Base-by-base conservation (phyloP, 2,888 invertebrate species). In the Cyclophora punctaria region DNA sequence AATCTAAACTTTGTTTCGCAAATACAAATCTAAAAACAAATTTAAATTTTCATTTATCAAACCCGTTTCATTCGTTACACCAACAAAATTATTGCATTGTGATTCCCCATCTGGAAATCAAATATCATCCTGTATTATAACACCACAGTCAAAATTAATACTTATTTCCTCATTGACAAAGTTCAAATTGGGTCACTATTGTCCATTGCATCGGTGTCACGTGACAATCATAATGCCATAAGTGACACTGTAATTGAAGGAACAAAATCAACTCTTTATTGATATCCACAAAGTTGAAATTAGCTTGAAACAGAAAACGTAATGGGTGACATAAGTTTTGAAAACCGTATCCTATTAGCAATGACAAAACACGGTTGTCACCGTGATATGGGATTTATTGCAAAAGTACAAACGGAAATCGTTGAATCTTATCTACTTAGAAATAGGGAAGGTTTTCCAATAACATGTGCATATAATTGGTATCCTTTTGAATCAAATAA, bases 331-430 rank as follows among this genome's bases (percentile, higher is more conserved):
- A 75, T 73, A 76, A 62, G 73, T 74, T 79, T 76, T 70, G 71
- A 78, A 73, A 78, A 70, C 75, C 75, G 76, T 74, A 67, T 73
- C 78, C 80, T 80, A 83, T 81, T 83, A 82, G 73, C 77, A 78
- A 62, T 79, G 80, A 80, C 80, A 83, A 75, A 80, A 78, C 79
- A 83, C 80, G 84, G 78, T 75, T 84, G 84, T 83, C 82, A 82
- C 62, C 75, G 65, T 79, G 80, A 83, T 78, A 62, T 57, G 63
- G 72, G 77, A 83, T 84, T 83, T 85, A 85, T 83, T 73, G 57
- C 49, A 37, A 48, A 49, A 49, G 44, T 33, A 37, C 41, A 47
- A 7, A 40, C 34, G 44, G 2, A 7, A 41, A 37, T 42, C 35
- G 34, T 35, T 50, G 34, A 6, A 6, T 33, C 48, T 40, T 56